These are phyloP conservation scores for Orchesella cincta DNA, from an alignment of 1,140 invertebrate genomes.

Conservation along the genomic window DNA sequence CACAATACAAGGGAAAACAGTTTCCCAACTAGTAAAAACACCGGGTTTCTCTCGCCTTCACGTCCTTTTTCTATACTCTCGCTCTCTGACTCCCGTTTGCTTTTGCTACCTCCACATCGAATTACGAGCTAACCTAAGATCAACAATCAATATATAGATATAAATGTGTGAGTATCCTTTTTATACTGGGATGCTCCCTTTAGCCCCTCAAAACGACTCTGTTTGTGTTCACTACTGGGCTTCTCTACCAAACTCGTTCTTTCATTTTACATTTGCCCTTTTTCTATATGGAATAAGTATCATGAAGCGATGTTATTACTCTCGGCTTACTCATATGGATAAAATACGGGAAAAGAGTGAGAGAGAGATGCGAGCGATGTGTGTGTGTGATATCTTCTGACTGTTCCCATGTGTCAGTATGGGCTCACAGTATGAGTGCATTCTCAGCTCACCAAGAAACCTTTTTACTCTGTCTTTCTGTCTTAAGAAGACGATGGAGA, in stretches of 20 bases:
- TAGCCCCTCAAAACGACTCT: neutral
- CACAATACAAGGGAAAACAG: slow-evolving; percentile 46
- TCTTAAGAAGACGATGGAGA: too few relatives aligned
- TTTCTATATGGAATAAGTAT: too few relatives aligned
- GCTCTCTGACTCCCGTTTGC: neutral
- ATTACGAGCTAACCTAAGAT: slow-evolving; percentile 48
- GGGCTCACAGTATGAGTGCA: neutral
- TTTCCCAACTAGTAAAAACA: slow-evolving; percentile 41
- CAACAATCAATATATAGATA: slow-evolving; percentile 47
- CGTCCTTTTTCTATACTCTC: neutral
- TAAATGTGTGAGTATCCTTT: neutral
- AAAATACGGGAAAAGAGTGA: neutral
- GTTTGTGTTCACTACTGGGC: neutral
- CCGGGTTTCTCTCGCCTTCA: slow-evolving; percentile 31
- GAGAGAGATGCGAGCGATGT: neutral
- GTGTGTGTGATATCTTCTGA: neutral
- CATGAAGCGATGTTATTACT: neutral
- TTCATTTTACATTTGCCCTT: too few relatives aligned
- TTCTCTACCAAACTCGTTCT: too few relatives aligned
- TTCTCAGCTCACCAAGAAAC: too few relatives aligned
- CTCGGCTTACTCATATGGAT: neutral
- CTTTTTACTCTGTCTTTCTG: too few relatives aligned
- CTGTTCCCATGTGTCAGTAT: neutral
- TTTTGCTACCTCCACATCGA: slow-evolving; percentile 32
- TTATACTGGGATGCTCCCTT: too few relatives aligned